Conservation (phyloP, 2,797 vertebrate species). For the Lacerta viridis region DNA sequence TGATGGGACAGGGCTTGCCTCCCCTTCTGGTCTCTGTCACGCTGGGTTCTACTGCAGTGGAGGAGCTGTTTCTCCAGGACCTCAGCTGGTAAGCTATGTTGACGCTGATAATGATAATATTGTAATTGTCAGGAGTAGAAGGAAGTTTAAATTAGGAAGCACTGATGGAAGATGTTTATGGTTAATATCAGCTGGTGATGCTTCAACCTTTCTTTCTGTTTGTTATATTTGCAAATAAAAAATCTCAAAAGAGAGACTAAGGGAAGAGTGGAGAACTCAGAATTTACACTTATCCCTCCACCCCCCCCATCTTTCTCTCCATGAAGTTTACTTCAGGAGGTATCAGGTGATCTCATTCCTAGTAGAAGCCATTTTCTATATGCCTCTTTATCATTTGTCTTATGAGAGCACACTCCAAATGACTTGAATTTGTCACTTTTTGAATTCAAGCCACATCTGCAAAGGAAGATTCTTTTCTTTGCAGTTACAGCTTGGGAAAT, state of each 20-base stretch:
- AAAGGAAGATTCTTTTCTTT: too few species aligned
- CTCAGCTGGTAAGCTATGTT: conserved; percentile 58
- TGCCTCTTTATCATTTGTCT: background rate
- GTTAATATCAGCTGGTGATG: too few species aligned
- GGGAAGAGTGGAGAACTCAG: background rate
- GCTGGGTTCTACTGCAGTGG: conserved; percentile 74
- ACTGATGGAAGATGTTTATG: too few species aligned
- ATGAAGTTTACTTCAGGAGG: background rate
- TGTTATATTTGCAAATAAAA: too few species aligned
- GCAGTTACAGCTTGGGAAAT: too few species aligned
- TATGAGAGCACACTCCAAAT: background rate
- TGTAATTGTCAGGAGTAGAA: accelerated
- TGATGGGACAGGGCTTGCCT: conserved; percentile 80
- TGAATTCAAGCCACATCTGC: too few species aligned
- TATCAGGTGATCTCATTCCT: background rate
- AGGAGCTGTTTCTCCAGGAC: conserved; percentile 66
- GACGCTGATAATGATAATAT: background rate
- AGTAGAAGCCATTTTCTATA: background rate
- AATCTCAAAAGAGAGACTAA: accelerated
- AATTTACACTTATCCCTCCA: too few species aligned
- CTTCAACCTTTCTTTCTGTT: too few species aligned
- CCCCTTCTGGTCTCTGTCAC: conserved; percentile 69
- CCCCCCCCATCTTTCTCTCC: too few species aligned
- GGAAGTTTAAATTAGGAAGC: too few species aligned
- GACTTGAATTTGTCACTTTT: too few species aligned